Evolutionary conservation across 2,113 vertebrate genomes (phyloP), one percentile per base, ranked within the genome.

Genomic region (Proteles cristata): DNA sequence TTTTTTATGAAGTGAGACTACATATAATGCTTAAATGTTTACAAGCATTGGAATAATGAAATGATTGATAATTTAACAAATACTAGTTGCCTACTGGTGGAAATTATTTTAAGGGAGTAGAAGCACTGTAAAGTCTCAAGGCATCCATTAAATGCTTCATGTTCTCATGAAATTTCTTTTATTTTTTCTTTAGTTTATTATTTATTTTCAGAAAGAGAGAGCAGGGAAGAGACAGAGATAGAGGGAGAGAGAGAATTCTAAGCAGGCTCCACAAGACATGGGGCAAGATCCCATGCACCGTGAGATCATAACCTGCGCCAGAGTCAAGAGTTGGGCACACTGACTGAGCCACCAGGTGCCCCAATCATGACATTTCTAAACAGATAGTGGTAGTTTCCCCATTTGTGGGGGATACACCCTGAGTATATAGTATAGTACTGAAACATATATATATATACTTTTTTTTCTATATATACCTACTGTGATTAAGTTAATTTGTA

Each of bases 61-160:
- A 31, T 63, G 25, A 77, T 35, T 66, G 80, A 81, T 91, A 76
- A 94, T 68, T 94, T 93, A 16, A 65, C 17, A 82, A 76, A 96
- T 23, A 33, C 3, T 92, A 45, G 66, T 66, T 66, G 53, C 17
- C 66, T 71, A 6, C 14, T 25, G n/a, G 19, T 76, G 17, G 43
- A 74, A 76, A 84, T 71, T 35, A 0, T 73, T 87, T 90, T 81
- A 45, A 91, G 31, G 11, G 6, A 55, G 19, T 35, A 31, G 11
- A 83, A 68, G 23, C 28, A 84, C 39, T 71, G 45, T 73, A 11
- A 23, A 79, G 61, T 77, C 7, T 43, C 65, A 76, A 92, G 28
- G 6, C 5, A 88, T 7, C n/a, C n/a, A 66, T 71, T 84, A 88
- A 77, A 11, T 65, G n/a, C 25, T 48, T 71, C 33, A 73, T 2